Percentiles rank a stretch among this genome's conserved stretches.
Conservation (phyloP, 2,113 vertebrate species). For the Gymnocephalus cernua region DNA sequence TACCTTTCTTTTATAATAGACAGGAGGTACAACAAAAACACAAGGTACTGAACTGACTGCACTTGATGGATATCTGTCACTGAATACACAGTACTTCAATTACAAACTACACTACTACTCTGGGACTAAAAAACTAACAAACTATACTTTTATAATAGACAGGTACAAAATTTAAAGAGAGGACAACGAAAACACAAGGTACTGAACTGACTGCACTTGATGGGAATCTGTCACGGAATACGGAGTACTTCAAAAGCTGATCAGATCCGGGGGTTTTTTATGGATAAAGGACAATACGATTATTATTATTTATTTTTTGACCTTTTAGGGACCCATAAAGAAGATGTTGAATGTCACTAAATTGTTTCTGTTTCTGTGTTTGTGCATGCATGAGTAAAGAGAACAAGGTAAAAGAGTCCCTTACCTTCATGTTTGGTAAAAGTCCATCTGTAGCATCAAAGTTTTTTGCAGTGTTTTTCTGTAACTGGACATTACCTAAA, state of each 20-base stretch:
- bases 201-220: neutral
- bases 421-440: constrained; percentile 54
- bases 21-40: neutral
- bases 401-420: neutral
- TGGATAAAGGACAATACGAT: neutral
- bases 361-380: neutral
- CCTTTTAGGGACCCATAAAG: neutral
- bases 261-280: neutral
- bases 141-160: too few relatives aligned
- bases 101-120: too few relatives aligned
- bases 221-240: neutral
- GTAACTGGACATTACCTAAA: constrained; percentile 68
- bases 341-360: neutral
- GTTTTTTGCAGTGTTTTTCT: constrained; percentile 39
- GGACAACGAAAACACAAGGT: neutral
- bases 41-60: neutral
- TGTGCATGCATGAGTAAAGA: neutral
- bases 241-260: neutral
- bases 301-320: neutral
- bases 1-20: neutral
- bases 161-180: neutral
- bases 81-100: neutral
- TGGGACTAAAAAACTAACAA: too few relatives aligned
- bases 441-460: constrained; percentile 41
- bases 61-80: neutral